Base-by-base conservation (phyloP, 2,888 invertebrate genomes). In the Linnaemya vulpina region DNA sequence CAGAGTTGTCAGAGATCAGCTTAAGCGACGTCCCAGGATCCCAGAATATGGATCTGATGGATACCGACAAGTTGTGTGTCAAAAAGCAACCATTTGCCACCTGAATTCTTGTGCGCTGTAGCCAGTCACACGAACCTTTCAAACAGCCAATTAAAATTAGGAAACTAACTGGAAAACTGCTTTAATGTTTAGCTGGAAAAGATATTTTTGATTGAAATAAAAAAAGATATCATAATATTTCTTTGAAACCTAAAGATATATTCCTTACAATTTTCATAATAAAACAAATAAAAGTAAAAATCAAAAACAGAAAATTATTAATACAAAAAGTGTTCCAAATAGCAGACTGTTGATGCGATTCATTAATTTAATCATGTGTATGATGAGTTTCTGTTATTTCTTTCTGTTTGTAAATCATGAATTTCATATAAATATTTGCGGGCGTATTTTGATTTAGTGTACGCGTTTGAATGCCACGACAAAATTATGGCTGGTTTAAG, bases 341-440 rank as follows among this genome's bases (percentile, higher is more conserved):
- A 67, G 13, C 30, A 49, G 3, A n/a, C 67, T 78, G 81, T 65
- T 75, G 78, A 78, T 71, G 77, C 38, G 60, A 40, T 71, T 85
- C 81, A 85, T 85, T 82, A 85, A 82, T 78, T 78, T 70, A 81
- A 84, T 77, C 77, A 74, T 78, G 62, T 74, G 73, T 43, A 60
- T 58, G 63, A 22, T 49, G 30, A 35, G 63, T 70, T 58, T 46
- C 22, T 65, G 67, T 55, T 65, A 15, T 35, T 74, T 20, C 4
- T 8, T 49, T 20, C 22, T 53, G 22, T 63, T 68, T 77, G 55
- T 74, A 78, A 73, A 80, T 84, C 65, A 80, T 76, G 40, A 67
- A 49, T 71, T 76, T 76, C 65, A 62, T 46, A 63, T 7, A 53
- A 25, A 8, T 58, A 58, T 70, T 67, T 67, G 79, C 70, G 65